Base-by-base conservation (phyloP, 2,888 invertebrate species). In the Tortricodes alternella region DNA sequence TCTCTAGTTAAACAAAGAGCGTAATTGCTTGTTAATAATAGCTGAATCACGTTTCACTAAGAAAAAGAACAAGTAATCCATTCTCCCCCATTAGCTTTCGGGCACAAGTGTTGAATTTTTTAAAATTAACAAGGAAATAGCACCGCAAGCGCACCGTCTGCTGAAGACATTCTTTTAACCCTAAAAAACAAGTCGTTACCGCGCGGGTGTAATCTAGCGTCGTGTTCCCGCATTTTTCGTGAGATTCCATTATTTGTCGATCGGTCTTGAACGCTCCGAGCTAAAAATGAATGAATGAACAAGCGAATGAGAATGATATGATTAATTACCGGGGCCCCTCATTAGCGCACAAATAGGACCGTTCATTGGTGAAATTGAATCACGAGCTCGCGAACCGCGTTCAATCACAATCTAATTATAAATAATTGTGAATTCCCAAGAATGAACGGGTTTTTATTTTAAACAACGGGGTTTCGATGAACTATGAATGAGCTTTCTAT, bases 111-210 rank as follows among this genome's bases (percentile, higher is more conserved):
- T 68, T 71, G 68, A 62, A 71, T 77, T 74, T 74, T 78, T 81
- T 79, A 80, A 83, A 85, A 85, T 82, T 83, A 86, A 85, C 82
- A 87, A 83, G 83, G 82, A 77, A 73, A 53, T 55, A 53, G 76
- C 69, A 66, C 72, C 70, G 71, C 70, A 61, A 68, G 62, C 71
- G 71, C 77, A 76, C 77, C 83, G 85, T 82, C 89, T 89, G 89
- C 71, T 68, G 70, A 82, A 82, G 89, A 89, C 89, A 85, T 83
- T 84, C 88, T 80, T 88, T 83, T 85, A 87, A 89, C 87, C 85
- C 85, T 87, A 84, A 88, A 89, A 89, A 90, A 89, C 90, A 90
- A 90, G 89, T 89, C 89, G 90, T 90, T 90, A 90, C 79, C 83
- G 82, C 76, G 80, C 84, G 81, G 77, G 88, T 84, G 84, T 80